Percentiles rank a stretch among this genome's conserved stretches.
Conservation (phyloP, 2,113 vertebrate genomes). For the Morone saxatilis region DNA sequence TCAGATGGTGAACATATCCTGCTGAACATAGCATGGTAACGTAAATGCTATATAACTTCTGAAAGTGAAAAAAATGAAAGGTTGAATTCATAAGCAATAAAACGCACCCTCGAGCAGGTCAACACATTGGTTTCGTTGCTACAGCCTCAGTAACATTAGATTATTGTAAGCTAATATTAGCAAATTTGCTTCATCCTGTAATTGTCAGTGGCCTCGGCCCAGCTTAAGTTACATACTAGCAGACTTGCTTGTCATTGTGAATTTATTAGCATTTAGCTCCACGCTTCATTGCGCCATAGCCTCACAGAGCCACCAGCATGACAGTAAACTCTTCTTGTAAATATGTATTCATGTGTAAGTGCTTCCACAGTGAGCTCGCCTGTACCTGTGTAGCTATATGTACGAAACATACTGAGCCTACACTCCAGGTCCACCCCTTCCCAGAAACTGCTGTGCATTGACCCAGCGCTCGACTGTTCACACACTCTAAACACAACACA, state of each 20-base stretch:
- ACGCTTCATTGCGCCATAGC: too few relatives aligned
- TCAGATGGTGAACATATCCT: too few relatives aligned
- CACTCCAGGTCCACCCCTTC: slow-evolving; percentile 66
- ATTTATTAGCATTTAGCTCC: not conserved
- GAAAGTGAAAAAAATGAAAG: too few relatives aligned
- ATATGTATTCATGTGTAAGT: not conserved
- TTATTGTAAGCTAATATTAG: too few relatives aligned
- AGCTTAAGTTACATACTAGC: too few relatives aligned
- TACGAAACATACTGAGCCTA: slow-evolving; percentile 43
- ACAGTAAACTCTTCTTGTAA: not conserved
- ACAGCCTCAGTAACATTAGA: too few relatives aligned
- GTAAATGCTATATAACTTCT: too few relatives aligned
- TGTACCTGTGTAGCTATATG: not conserved
- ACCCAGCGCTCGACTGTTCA: slow-evolving; percentile 20
- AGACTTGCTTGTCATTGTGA: not conserved
- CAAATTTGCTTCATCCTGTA: not conserved
- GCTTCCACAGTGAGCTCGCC: not conserved
- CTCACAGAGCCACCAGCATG: not conserved
- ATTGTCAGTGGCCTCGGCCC: not conserved
- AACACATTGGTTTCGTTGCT: too few relatives aligned
- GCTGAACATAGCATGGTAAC: too few relatives aligned
- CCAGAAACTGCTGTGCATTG: slow-evolving; percentile 65
- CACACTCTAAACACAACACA: slow-evolving; percentile 18
- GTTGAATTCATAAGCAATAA: too few relatives aligned
- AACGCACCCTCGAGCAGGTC: too few relatives aligned